Evolutionary conservation across 2,888 invertebrate species (phyloP).

Genomic region (Tanytarsus gracilentus): DNA sequence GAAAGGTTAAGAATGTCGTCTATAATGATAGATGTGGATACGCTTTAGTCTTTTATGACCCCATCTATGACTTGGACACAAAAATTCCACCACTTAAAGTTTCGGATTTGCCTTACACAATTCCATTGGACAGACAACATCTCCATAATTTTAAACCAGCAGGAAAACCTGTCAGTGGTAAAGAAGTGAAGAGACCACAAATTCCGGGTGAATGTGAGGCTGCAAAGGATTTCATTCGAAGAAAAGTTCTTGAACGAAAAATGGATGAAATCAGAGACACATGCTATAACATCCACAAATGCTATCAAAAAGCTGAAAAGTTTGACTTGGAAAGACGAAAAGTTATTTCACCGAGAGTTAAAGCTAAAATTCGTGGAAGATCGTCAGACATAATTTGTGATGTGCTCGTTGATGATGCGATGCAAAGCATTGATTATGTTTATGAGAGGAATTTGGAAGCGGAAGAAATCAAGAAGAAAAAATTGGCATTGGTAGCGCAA

Average conservation of each 20-base stretch:
- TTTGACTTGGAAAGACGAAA: constrained; percentile 25
- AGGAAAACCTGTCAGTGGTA: constrained; percentile 6
- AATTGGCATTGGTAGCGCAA: constrained; percentile 8
- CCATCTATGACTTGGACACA: constrained; percentile 24
- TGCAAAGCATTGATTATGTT: constrained; percentile 28
- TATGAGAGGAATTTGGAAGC: constrained; percentile 25
- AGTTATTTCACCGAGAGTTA: constrained; percentile 16
- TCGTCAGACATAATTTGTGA: constrained; percentile 21
- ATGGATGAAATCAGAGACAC: constrained; percentile 25
- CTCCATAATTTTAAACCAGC: constrained; percentile 8
- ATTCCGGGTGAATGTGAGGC: constrained; percentile 21
- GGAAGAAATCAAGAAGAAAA: constrained; percentile 11
- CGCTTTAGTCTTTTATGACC: constrained; percentile 26
- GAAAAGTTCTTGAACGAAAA: constrained; percentile 17
- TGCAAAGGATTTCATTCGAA: constrained; percentile 18
- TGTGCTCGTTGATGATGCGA: constrained; percentile 25
- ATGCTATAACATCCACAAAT: constrained; percentile 12
- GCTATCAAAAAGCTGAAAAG: constrained; percentile 25
- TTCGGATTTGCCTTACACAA: constrained; percentile 22
- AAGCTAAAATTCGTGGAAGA: constrained; percentile 18
- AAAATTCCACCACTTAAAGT: constrained; percentile 15
- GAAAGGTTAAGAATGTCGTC: constrained; percentile 25
- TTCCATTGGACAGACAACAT: constrained; percentile 23
- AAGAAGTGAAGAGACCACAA: neutral
- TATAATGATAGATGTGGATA: constrained; percentile 27